phyloP scores from a whole-genome alignment of 2,888 invertebrate species.

The Dasysyrphus tricinctus region DNA sequence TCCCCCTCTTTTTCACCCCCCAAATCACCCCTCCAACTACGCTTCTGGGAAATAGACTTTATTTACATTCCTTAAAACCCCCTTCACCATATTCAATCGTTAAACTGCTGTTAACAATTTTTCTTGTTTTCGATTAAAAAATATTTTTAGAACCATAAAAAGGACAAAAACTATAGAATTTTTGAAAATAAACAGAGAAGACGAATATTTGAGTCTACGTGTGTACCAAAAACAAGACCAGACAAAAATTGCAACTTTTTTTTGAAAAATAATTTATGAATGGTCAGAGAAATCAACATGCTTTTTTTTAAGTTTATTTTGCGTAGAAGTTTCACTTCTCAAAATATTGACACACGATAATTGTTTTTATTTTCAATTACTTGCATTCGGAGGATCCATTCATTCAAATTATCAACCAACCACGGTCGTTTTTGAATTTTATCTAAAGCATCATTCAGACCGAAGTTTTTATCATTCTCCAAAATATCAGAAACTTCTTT shows the following conservation, averaged over 20 bases:
- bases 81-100: too few relatives aligned
- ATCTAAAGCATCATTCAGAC: slow-evolving; percentile 91
- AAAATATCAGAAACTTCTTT: slow-evolving; percentile 93
- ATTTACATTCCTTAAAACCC: too few relatives aligned
- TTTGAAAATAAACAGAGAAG: too few relatives aligned
- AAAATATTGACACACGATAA: background rate
- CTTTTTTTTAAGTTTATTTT: background rate
- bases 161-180: too few relatives aligned
- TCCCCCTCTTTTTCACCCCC: too few relatives aligned
- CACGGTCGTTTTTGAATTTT: slow-evolving; percentile 96
- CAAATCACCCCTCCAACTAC: too few relatives aligned
- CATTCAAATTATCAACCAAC: slow-evolving; percentile 94
- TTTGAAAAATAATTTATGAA: background rate
- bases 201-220: too few relatives aligned
- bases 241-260: background rate
- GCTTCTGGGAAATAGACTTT: too few relatives aligned
- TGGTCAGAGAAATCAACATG: background rate
- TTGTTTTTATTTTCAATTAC: slow-evolving; percentile 43
- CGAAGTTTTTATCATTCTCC: slow-evolving; percentile 89
- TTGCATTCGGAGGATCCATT: slow-evolving; percentile 90
- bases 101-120: too few relatives aligned
- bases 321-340: background rate
- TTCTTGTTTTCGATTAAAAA: too few relatives aligned
- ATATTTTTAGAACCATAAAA: too few relatives aligned
- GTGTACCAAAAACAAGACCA: too few relatives aligned